Evolutionary conservation across 1,140 invertebrate species (phyloP).

Genomic region (Aporrectodea caliginosa): DNA sequence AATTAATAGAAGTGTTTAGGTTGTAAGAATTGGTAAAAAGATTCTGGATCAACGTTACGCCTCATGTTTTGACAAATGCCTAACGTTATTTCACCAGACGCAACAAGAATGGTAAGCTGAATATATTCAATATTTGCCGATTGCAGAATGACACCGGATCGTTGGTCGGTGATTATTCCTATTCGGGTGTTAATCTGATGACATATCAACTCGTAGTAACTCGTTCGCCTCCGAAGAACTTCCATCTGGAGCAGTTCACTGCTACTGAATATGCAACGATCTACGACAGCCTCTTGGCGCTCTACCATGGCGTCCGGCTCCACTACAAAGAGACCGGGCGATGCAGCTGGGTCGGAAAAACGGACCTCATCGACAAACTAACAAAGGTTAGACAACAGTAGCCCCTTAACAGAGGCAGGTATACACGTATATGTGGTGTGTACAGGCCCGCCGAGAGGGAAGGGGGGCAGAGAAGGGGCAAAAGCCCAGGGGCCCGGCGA

Average conservation of each 20-base stretch:
- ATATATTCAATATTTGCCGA: background rate
- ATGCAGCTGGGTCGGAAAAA: conserved; percentile 9
- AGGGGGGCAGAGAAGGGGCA: no score
- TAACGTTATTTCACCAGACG: no score
- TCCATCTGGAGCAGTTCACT: background rate
- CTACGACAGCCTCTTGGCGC: conserved; percentile 20
- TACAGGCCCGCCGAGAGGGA: no score
- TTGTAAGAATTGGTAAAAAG: no score
- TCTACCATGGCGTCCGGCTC: conserved; percentile 7
- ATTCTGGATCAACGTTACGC: no score
- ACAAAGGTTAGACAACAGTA: background rate
- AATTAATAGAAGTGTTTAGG: no score
- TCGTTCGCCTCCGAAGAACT: background rate
- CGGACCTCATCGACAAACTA: background rate
- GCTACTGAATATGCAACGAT: conserved; percentile 14
- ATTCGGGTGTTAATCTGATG: background rate
- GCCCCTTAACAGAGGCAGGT: no score
- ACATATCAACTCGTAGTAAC: background rate
- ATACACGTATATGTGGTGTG: no score
- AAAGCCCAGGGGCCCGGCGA: no score
- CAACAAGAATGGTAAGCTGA: background rate
- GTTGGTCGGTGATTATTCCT: background rate
- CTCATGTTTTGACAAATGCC: no score
- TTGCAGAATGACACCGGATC: background rate
- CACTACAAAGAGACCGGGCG: conserved; percentile 6